A percentile compares a stretch with the other conserved stretches of the same genome.
These are phyloP conservation scores for Heliconius sara DNA, from an alignment of 2,888 invertebrate species.

Conservation along the genomic window DNA sequence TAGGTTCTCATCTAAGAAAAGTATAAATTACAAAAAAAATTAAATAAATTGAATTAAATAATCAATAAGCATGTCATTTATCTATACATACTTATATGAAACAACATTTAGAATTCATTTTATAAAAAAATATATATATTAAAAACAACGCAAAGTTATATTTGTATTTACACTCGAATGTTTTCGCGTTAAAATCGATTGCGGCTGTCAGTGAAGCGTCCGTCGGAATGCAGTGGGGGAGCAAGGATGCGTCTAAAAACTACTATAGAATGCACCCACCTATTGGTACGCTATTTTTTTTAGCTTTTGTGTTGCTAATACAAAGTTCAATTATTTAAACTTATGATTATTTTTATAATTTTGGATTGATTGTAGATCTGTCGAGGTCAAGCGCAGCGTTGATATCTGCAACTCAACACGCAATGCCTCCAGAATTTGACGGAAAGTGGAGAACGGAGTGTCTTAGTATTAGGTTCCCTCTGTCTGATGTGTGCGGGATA, in stretches of 20 bases:
- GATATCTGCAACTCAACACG: too few relatives aligned
- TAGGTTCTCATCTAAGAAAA: too few relatives aligned
- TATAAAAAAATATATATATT: background rate
- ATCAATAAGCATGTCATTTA: background rate
- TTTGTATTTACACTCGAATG: background rate
- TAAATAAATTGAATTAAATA: background rate
- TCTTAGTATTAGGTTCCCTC: too few relatives aligned
- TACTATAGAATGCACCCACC: background rate
- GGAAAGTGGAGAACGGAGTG: too few relatives aligned
- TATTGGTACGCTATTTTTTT: background rate
- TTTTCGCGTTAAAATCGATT: constrained; percentile 20
- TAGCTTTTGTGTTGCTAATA: background rate
- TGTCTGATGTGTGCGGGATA: too few relatives aligned
- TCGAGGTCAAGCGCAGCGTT: too few relatives aligned
- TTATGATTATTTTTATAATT: background rate
- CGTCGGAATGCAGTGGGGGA: constrained; percentile 23
- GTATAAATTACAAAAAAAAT: too few relatives aligned
- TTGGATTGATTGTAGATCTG: too few relatives aligned
- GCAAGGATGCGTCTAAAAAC: constrained; percentile 17
- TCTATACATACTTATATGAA: background rate
- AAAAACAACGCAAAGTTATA: too few relatives aligned
- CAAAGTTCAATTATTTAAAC: background rate
- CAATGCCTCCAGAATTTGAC: too few relatives aligned
- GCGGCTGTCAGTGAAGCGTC: constrained; percentile 24
- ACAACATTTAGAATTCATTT: background rate